Conservation (phyloP, 2,113 vertebrate species). For the Cricetomys ansorgei region DNA sequence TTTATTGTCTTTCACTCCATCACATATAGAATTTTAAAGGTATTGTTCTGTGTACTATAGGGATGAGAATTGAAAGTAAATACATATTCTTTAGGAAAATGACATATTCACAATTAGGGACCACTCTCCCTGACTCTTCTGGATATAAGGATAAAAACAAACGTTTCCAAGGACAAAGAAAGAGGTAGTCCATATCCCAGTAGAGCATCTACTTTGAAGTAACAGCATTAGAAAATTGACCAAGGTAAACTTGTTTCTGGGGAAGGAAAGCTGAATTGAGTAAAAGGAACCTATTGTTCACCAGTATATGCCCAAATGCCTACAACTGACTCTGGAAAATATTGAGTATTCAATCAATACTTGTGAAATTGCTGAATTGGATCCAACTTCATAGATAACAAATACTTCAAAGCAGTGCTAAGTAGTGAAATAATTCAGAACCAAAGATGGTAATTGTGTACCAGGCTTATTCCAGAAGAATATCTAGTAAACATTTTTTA, state of each 20-base stretch:
- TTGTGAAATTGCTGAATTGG: slow-evolving; percentile 9
- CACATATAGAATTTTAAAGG: background rate
- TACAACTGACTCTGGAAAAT: background rate
- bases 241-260: background rate
- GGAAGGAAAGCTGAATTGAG: background rate
- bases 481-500: background rate
- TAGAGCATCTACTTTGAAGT: background rate
- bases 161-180: background rate
- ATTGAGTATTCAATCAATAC: background rate
- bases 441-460: background rate
- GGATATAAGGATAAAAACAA: background rate
- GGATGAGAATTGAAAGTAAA: background rate
- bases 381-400: background rate
- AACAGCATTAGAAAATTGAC: background rate
- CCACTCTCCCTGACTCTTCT: background rate
- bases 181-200: background rate
- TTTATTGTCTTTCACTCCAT: background rate
- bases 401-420: slow-evolving; percentile 40
- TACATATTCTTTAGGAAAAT: background rate
- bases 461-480: background rate
- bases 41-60: background rate
- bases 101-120: background rate
- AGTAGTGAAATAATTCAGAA: slow-evolving; percentile 16
- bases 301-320: background rate
- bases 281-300: background rate